Evolutionary conservation across 2,888 invertebrate species (phyloP).

Genomic region (Ligdia adustata): DNA sequence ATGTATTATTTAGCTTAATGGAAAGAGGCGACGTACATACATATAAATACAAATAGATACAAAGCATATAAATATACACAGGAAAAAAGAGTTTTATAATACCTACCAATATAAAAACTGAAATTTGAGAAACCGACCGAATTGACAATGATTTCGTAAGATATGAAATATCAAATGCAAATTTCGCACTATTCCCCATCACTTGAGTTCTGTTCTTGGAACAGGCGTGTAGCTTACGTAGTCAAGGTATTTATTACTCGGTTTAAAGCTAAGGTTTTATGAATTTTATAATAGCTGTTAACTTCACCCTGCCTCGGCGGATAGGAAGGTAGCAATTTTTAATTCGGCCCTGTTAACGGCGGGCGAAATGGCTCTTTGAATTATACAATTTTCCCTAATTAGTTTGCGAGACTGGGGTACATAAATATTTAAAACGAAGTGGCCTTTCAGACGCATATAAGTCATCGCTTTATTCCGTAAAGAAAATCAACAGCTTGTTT

Average conservation of each 20-base stretch:
- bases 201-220: too few relatives aligned
- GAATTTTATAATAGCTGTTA: slow-evolving; percentile 35
- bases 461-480: background rate
- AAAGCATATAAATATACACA: too few relatives aligned
- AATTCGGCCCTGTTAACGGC: slow-evolving; percentile 31
- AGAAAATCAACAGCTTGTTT: background rate
- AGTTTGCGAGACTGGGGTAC: slow-evolving; percentile 18
- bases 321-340: slow-evolving; percentile 32
- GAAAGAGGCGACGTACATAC: slow-evolving; percentile 14
- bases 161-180: too few relatives aligned
- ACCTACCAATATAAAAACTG: too few relatives aligned
- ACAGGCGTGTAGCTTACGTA: slow-evolving; percentile 21
- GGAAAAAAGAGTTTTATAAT: too few relatives aligned
- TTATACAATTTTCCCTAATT: slow-evolving; percentile 28
- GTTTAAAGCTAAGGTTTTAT: slow-evolving; percentile 26
- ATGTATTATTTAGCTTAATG: slow-evolving; percentile 21
- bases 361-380: slow-evolving; percentile 24
- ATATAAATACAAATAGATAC: too few relatives aligned
- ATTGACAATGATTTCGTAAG: too few relatives aligned
- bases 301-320: slow-evolving; percentile 23
- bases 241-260: slow-evolving; percentile 25
- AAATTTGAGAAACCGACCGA: too few relatives aligned
- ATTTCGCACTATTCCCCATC: too few relatives aligned
- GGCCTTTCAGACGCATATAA: background rate
- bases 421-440: slow-evolving; percentile 17